Conservation (phyloP, 2,888 invertebrate genomes). For the Corbicula japonica region DNA sequence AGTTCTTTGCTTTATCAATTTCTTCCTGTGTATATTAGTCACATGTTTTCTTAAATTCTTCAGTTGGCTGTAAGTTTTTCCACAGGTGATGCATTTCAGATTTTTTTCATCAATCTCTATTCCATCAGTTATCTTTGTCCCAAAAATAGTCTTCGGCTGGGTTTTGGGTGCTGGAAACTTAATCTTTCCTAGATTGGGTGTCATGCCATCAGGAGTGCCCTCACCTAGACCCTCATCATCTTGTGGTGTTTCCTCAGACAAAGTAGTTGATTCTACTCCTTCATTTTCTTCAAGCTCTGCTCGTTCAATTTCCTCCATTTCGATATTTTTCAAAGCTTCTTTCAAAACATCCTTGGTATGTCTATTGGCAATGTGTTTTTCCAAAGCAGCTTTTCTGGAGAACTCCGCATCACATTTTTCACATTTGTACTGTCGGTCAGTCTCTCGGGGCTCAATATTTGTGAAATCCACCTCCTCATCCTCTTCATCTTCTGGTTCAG, state of each 20-base stretch:
- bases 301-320: constrained; percentile 34
- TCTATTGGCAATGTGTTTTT: constrained; percentile 34
- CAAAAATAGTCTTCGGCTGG: no score
- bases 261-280: background rate
- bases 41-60: no score
- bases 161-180: no score
- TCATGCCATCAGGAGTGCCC: no score
- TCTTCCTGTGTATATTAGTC: no score
- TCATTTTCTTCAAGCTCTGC: constrained; percentile 27
- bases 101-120: no score
- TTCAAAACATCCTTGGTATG: constrained; percentile 33
- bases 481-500: constrained; percentile 20
- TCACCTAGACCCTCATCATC: no score
- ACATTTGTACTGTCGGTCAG: constrained; percentile 27
- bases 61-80: no score
- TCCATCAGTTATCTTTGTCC: no score
- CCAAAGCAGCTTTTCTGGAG: constrained; percentile 31
- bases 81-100: no score
- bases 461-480: constrained; percentile 38
- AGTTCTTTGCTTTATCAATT: no score
- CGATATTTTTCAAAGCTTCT: constrained; percentile 31
- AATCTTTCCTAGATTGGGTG: no score
- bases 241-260: constrained; percentile 3
- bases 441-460: constrained; percentile 40
- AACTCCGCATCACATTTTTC: constrained; percentile 38